Conservation (phyloP, 1,140 invertebrate genomes). For the Drosophila repleta region DNA sequence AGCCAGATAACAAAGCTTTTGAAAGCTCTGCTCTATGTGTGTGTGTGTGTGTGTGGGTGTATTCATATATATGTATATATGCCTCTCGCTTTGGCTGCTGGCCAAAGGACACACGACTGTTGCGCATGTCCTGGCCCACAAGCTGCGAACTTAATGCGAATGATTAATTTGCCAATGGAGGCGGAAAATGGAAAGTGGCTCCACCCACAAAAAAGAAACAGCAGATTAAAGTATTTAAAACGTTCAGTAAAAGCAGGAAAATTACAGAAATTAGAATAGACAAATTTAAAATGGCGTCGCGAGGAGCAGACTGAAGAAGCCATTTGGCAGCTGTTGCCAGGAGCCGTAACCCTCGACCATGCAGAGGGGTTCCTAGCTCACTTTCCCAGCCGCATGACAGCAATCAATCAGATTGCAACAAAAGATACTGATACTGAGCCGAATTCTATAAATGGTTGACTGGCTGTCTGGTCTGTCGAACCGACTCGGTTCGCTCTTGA, state of each 20-base stretch:
- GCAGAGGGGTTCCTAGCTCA: constrained; percentile 5
- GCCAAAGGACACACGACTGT: constrained; percentile 52
- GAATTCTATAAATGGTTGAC: constrained; percentile 61
- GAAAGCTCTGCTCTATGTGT: constrained; percentile 47
- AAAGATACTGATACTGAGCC: constrained; percentile 64
- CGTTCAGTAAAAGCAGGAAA: background rate
- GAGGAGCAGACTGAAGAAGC: constrained; percentile 15
- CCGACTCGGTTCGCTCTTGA: constrained; percentile 49
- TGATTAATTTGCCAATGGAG: constrained; percentile 63
- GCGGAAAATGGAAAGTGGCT: constrained; percentile 67
- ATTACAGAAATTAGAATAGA: background rate
- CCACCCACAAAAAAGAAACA: constrained; percentile 46
- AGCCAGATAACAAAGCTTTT: constrained; percentile 76
- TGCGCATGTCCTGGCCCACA: constrained; percentile 74
- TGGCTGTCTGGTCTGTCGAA: constrained; percentile 12
- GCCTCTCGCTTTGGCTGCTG: constrained; percentile 67
- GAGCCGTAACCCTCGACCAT: background rate
- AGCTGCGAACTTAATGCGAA: constrained; percentile 58
- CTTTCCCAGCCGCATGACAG: constrained; percentile 66
- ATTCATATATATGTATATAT: constrained; percentile 30
- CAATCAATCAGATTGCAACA: constrained; percentile 81
- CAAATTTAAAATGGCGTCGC: constrained; percentile 61
- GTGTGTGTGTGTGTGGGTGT: background rate
- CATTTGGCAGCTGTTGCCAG: constrained; percentile 42
- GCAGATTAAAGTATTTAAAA: constrained; percentile 53